Conservation (phyloP, 1,140 invertebrate species). For the Bombus consobrinus region DNA sequence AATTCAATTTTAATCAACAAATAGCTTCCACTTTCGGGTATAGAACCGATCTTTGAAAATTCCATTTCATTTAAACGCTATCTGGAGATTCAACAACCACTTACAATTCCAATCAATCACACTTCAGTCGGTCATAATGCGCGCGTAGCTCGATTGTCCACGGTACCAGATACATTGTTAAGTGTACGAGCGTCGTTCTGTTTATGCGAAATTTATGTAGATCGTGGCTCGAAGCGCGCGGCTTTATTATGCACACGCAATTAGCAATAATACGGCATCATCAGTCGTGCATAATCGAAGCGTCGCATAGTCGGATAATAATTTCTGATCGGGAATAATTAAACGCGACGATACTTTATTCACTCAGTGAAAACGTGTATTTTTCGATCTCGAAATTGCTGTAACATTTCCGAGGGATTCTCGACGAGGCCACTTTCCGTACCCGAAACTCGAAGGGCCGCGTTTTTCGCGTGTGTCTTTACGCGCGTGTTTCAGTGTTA, state of each 20-base stretch:
- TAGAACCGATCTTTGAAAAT: not conserved
- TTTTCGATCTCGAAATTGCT: not conserved
- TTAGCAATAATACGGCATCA: constrained; percentile 31
- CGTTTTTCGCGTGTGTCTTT: not conserved
- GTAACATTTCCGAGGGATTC: no score
- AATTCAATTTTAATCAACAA: not conserved
- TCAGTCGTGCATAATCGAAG: not conserved
- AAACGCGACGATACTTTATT: constrained; percentile 5
- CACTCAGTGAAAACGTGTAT: not conserved
- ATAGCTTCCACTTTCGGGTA: not conserved
- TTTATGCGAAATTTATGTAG: constrained; percentile 2
- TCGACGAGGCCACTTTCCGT: no score
- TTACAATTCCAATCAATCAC: not conserved
- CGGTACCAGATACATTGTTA: not conserved
- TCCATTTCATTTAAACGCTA: not conserved
- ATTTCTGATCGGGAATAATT: not conserved
- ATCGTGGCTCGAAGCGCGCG: not conserved
- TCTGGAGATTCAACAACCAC: not conserved
- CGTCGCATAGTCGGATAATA: not conserved
- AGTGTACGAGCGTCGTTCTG: not conserved
- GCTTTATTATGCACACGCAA: constrained; percentile 36
- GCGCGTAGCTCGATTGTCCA: not conserved
- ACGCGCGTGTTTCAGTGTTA: not conserved
- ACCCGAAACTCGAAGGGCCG: not conserved
- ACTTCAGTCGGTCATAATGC: not conserved